These are phyloP conservation scores for Hoplodrina blanda DNA, from an alignment of 2,888 invertebrate genomes.

Conservation along the genomic window DNA sequence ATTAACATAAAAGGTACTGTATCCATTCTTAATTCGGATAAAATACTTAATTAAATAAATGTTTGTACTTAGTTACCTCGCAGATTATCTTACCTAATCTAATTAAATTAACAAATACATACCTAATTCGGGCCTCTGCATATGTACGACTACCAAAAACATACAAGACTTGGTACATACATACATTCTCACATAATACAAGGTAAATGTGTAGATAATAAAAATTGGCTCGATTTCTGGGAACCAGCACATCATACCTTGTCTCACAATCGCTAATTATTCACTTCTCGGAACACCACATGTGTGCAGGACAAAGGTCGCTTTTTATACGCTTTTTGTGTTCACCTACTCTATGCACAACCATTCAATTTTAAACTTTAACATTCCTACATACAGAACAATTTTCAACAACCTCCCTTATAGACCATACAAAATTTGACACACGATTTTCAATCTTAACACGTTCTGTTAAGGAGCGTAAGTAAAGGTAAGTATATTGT, in stretches of 20 bases:
- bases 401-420: constrained; percentile 9
- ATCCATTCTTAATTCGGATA: too few species aligned
- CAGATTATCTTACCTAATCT: too few species aligned
- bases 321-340: constrained; percentile 72
- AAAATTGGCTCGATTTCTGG: constrained; percentile 42
- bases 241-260: constrained; percentile 63
- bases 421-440: constrained; percentile 15
- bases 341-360: constrained; percentile 51
- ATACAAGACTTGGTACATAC: not conserved
- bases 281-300: constrained; percentile 76
- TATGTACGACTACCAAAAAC: not conserved
- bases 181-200: constrained; percentile 2
- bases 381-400: rapidly evolving
- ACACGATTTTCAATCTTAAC: constrained; percentile 41
- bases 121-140: too few species aligned
- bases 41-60: not conserved
- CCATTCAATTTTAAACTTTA: constrained; percentile 39
- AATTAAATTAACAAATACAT: too few species aligned
- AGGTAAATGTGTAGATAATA: constrained; percentile 61
- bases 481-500: constrained; percentile 58
- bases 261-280: constrained; percentile 73
- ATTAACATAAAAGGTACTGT: too few species aligned
- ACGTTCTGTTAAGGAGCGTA: constrained; percentile 24
- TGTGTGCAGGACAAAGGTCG: constrained; percentile 74
- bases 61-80: too few species aligned